Conservation (phyloP, 2,113 vertebrate genomes). For the Thunnus maccoyii region DNA sequence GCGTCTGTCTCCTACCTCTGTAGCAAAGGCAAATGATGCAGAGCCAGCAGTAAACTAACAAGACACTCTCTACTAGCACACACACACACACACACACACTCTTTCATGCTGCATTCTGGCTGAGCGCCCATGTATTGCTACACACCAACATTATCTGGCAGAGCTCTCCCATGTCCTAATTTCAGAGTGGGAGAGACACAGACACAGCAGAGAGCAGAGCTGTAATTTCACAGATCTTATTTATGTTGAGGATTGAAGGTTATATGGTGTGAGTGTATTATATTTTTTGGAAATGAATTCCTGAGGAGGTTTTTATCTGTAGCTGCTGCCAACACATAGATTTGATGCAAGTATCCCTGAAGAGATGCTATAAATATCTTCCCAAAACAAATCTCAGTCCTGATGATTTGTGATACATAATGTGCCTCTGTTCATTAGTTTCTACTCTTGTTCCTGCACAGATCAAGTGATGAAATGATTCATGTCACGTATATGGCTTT, state of each 20-base stretch:
- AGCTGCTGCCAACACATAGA: constrained; percentile 23
- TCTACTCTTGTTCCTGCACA: neutral
- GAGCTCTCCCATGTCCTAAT: constrained; percentile 36
- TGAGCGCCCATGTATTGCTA: constrained; percentile 29
- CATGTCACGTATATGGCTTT: neutral
- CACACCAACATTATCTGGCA: constrained; percentile 40
- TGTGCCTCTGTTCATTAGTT: constrained; percentile 1
- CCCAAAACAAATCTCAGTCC: constrained; percentile 6
- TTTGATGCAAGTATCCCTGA: constrained; percentile 30
- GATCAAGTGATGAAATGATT: neutral
- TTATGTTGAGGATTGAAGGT: constrained; percentile 12
- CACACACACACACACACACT: neutral
- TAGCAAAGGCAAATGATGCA: constrained; percentile 48
- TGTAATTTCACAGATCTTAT: constrained; percentile 40
- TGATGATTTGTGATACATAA: constrained; percentile 17
- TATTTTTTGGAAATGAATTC: constrained; percentile 29
- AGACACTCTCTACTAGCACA: constrained; percentile 17
- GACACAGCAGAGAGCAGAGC: neutral
- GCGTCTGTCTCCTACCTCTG: constrained; percentile 36
- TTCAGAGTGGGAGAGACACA: constrained; percentile 31
- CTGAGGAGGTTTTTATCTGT: constrained; percentile 20
- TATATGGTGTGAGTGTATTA: neutral
- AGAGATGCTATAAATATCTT: constrained; percentile 36
- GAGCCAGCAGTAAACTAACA: constrained; percentile 38
- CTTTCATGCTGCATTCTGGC: constrained; percentile 44